Evolutionary conservation across 1,140 invertebrate species (phyloP).

Genomic region (Drosophila azteca): DNA sequence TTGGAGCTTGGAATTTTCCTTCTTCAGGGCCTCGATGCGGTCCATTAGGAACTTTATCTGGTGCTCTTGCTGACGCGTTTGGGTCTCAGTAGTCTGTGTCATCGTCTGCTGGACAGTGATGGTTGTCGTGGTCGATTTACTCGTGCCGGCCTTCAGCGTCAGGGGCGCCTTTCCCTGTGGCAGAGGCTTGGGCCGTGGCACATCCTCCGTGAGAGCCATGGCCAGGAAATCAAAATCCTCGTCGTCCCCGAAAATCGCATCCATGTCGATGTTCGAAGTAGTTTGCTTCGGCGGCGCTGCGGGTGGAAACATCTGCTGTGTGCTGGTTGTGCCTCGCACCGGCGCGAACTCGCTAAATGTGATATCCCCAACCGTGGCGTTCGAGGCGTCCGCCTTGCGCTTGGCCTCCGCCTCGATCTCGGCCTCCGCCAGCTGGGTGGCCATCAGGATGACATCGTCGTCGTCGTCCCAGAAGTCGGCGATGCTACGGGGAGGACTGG

Average conservation of each 20-base stretch:
- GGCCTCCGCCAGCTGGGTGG: slow-evolving; percentile 69
- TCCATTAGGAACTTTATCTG: slow-evolving; percentile 77
- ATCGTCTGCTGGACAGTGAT: slow-evolving; percentile 22
- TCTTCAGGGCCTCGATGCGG: slow-evolving; percentile 64
- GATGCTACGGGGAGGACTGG: slow-evolving; percentile 29
- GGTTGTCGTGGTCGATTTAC: not conserved
- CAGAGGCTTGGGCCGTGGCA: not conserved
- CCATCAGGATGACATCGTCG: slow-evolving; percentile 72
- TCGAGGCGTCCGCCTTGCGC: slow-evolving; percentile 12
- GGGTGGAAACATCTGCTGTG: slow-evolving; percentile 51
- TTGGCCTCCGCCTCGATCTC: slow-evolving; percentile 38
- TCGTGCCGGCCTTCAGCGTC: not conserved
- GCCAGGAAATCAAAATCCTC: slow-evolving; percentile 57
- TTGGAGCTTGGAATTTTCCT: slow-evolving; percentile 67
- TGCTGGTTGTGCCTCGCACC: slow-evolving; percentile 58
- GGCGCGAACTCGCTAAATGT: slow-evolving; percentile 66
- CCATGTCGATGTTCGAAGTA: slow-evolving; percentile 31
- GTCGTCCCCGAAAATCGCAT: slow-evolving; percentile 57
- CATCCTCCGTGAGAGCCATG: slow-evolving; percentile 33
- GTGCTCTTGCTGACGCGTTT: slow-evolving; percentile 67
- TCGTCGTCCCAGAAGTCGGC: slow-evolving; percentile 76
- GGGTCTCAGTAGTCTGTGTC: slow-evolving; percentile 17
- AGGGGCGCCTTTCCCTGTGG: not conserved
- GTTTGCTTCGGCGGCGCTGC: slow-evolving; percentile 6
- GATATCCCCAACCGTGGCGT: slow-evolving; percentile 32